These are phyloP conservation scores for Anagyrus pseudococci DNA, from an alignment of 2,888 invertebrate species.

Conservation along the genomic window DNA sequence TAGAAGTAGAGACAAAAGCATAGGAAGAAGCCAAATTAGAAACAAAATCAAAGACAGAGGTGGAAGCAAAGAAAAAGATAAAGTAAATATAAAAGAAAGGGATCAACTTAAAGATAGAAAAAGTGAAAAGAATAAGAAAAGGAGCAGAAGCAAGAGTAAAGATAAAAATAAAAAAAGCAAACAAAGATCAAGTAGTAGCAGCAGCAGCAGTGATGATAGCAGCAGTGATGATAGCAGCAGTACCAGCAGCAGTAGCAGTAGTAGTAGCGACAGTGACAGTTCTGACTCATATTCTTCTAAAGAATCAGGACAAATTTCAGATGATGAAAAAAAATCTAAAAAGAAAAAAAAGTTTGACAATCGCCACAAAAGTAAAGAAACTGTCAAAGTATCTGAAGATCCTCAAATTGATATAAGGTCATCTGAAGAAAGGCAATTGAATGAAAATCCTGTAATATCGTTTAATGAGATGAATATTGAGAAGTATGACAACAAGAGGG, in stretches of 20 bases:
- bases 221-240: background rate
- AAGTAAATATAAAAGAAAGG: background rate
- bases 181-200: background rate
- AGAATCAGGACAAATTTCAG: background rate
- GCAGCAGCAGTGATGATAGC: background rate
- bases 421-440: no score
- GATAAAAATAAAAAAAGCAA: conserved; percentile 1
- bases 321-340: conserved; percentile 36
- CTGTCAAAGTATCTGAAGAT: background rate
- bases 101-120: background rate
- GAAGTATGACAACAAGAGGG: no score
- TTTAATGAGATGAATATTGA: no score
- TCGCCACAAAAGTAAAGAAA: background rate
- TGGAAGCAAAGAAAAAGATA: background rate
- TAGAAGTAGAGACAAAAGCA: background rate
- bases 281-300: background rate
- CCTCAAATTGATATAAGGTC: background rate
- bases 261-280: no score
- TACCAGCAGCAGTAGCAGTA: background rate
- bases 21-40: background rate
- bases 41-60: background rate
- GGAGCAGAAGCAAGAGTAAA: conserved; percentile 9
- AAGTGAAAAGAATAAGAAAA: background rate
- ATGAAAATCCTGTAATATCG: no score
- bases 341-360: conserved; percentile 3